Evolutionary conservation across 2,888 invertebrate species (phyloP).

Genomic region (Cantharis nigra): DNA sequence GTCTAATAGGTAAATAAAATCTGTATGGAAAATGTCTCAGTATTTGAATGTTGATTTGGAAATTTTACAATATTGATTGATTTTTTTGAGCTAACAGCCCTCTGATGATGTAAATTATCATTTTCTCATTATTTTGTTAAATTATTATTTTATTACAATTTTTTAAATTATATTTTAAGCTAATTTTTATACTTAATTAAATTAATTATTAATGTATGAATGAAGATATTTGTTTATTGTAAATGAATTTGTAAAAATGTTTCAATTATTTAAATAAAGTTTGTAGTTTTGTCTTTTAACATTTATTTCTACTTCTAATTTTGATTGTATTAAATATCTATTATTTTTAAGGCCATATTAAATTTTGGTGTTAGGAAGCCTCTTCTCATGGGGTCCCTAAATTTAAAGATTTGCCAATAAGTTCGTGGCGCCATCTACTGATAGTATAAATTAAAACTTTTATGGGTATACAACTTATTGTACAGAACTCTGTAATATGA

Average conservation of each 20-base stretch:
- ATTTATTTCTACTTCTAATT: too few relatives aligned
- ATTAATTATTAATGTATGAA: not conserved
- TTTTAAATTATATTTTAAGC: not conserved
- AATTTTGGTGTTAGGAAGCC: not conserved
- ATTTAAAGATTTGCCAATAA: not conserved
- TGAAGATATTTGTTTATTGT: not conserved
- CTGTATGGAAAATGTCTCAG: conserved; percentile 19
- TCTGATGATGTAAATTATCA: not conserved
- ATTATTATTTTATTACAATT: not conserved
- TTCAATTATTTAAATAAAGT: not conserved
- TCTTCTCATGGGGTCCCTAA: not conserved
- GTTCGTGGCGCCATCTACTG: not conserved
- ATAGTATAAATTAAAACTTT: not conserved
- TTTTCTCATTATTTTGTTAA: not conserved
- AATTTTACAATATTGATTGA: not conserved
- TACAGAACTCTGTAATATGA: too few relatives aligned
- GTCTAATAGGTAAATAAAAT: conserved; percentile 10
- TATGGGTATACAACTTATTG: not conserved
- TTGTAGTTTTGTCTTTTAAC: not conserved
- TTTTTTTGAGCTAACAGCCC: not conserved
- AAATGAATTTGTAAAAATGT: not conserved
- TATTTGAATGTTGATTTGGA: not conserved
- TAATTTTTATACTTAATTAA: not conserved
- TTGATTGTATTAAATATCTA: not conserved
- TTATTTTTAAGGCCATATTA: not conserved